Conservation (phyloP, 2,888 invertebrate species). For the Limnephilus marmoratus region DNA sequence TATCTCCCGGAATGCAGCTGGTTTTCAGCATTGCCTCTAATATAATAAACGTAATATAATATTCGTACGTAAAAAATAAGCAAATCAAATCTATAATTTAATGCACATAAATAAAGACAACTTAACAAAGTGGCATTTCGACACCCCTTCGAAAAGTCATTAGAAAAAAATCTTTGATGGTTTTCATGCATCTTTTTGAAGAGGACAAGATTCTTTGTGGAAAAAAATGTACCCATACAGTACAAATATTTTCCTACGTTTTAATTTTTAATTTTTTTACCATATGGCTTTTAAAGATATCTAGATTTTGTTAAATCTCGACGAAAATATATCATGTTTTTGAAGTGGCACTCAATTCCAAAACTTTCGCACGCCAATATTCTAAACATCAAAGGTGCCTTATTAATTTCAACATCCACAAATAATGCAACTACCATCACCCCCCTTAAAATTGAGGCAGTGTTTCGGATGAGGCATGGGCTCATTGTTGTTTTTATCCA, state of each 20-base stretch:
- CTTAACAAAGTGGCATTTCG: too few relatives aligned
- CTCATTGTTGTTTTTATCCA: slow-evolving; percentile 9
- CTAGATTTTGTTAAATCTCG: neutral
- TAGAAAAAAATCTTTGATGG: too few relatives aligned
- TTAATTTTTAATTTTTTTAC: neutral
- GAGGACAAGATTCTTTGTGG: neutral
- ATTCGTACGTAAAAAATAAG: too few relatives aligned
- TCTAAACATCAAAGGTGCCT: neutral
- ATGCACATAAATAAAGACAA: too few relatives aligned
- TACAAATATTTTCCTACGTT: neutral
- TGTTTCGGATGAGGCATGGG: slow-evolving; percentile 7
- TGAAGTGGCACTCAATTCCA: neutral
- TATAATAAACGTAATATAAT: too few relatives aligned
- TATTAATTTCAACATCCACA: neutral
- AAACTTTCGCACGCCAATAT: slow-evolving; percentile 2
- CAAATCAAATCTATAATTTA: too few relatives aligned
- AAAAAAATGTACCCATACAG: neutral
- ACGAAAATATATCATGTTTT: neutral
- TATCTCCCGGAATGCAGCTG: too few relatives aligned
- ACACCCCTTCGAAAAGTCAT: too few relatives aligned
- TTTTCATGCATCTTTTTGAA: too few relatives aligned
- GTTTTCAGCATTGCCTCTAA: too few relatives aligned
- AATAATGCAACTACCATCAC: neutral
- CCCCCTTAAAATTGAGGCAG: neutral
- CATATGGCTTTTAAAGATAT: neutral